These are phyloP conservation scores for Parnassius smintheus DNA, from an alignment of 2,888 invertebrate genomes.

Conservation along the genomic window DNA sequence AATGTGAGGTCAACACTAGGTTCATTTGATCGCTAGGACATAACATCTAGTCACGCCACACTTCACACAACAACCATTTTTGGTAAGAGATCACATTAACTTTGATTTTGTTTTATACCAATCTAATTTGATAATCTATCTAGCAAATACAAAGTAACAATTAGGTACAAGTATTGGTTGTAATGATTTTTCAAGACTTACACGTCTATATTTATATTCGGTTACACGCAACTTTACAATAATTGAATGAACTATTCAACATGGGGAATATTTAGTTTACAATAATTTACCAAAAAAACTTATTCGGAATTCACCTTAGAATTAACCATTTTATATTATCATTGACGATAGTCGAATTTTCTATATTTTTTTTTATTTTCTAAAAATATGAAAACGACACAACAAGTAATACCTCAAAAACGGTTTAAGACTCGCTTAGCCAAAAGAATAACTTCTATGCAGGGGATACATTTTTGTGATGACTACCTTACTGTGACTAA, in stretches of 20 bases:
- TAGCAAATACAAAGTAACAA: conserved; percentile 80
- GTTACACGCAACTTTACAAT: conserved; percentile 71
- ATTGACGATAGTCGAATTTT: conserved; percentile 64
- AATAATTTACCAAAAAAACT: conserved; percentile 60
- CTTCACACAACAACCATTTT: conserved; percentile 39
- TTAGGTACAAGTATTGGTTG: conserved; percentile 75
- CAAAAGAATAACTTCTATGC: background rate
- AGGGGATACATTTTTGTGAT: conserved; percentile 55
- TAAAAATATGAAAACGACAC: conserved; percentile 78
- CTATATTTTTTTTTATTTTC: conserved; percentile 51
- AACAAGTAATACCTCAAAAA: conserved; percentile 69
- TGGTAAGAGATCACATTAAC: conserved; percentile 63
- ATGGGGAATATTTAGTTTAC: conserved; percentile 70
- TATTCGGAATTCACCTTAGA: conserved; percentile 52
- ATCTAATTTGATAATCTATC: conserved; percentile 81
- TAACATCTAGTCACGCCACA: conserved; percentile 20
- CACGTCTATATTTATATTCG: conserved; percentile 55
- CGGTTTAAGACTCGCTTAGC: conserved; percentile 60
- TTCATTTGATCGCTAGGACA: background rate
- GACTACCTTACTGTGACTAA: conserved; percentile 45
- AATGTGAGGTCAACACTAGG: conserved; percentile 16
- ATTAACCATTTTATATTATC: conserved; percentile 49
- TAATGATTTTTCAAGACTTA: conserved; percentile 53
- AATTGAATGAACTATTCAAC: conserved; percentile 67
- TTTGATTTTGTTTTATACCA: conserved; percentile 57